These are phyloP conservation scores for Aphelocoma californica DNA, from an alignment of 2,797 vertebrate species.

Conservation along the genomic window DNA sequence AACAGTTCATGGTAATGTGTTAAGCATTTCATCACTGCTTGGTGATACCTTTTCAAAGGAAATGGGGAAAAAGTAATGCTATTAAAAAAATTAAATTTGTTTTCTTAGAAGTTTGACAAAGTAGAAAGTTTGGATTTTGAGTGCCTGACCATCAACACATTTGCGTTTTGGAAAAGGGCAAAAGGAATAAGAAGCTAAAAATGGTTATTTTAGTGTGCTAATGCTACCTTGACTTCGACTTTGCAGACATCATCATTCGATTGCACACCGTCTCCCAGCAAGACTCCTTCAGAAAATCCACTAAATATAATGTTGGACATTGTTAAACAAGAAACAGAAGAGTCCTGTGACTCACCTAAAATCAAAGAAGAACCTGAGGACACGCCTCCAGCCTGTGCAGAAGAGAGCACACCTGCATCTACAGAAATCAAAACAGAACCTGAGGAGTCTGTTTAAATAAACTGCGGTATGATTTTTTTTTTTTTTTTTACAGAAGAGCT, in stretches of 20 bases:
- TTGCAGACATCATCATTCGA: conserved; percentile 91
- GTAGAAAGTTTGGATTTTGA: neutral
- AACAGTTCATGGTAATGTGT: neutral
- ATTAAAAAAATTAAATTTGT: neutral
- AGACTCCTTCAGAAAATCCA: conserved; percentile 89
- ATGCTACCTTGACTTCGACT: neutral
- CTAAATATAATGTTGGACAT: conserved; percentile 85
- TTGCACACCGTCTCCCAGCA: conserved; percentile 91
- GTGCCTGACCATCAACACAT: rapidly evolving
- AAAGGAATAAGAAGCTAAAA: neutral
- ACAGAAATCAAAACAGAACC: conserved; percentile 81
- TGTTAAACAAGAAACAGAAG: conserved; percentile 83
- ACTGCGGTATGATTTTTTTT: conserved; percentile 59
- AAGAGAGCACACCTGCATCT: conserved; percentile 76
- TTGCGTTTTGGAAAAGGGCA: neutral
- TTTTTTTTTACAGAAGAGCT: conserved; percentile 68
- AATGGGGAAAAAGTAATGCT: neutral
- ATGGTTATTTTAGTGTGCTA: neutral
- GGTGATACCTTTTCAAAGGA: neutral
- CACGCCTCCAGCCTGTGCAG: conserved; percentile 68
- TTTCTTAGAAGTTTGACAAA: neutral
- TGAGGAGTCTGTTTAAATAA: conserved; percentile 77
- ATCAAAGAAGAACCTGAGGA: conserved; percentile 85
- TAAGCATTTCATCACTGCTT: neutral
- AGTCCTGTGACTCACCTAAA: conserved; percentile 77